Conservation (phyloP, 2,888 invertebrate species). For the Tipula lateralis region DNA sequence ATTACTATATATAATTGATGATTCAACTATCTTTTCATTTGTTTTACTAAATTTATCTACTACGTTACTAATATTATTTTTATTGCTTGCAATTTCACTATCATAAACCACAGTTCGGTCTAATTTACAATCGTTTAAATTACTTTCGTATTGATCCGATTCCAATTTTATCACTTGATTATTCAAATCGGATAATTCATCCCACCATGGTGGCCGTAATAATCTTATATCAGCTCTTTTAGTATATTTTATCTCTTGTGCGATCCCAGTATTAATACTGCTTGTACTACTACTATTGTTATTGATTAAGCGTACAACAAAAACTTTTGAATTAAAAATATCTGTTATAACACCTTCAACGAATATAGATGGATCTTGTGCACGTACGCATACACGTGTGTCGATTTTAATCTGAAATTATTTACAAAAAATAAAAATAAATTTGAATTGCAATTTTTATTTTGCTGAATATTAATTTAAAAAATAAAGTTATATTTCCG, state of each 20-base stretch:
- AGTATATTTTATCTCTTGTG: conserved; percentile 52
- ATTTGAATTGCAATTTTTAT: background rate
- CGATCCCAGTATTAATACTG: conserved; percentile 46
- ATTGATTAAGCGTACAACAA: conserved; percentile 57
- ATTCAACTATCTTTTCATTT: background rate
- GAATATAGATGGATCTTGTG: conserved; percentile 67
- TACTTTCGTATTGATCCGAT: background rate
- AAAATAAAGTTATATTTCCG: background rate
- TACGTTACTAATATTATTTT: conserved; percentile 26
- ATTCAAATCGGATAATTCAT: conserved; percentile 73
- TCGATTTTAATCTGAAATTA: conserved; percentile 64
- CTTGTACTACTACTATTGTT: conserved; percentile 47
- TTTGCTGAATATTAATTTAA: background rate
- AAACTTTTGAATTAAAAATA: conserved; percentile 63
- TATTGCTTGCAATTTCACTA: background rate
- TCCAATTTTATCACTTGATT: conserved; percentile 28
- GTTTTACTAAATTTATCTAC: background rate
- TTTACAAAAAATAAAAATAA: conserved; percentile 27
- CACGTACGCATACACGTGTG: conserved; percentile 74
- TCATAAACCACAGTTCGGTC: background rate
- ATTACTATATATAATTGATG: background rate
- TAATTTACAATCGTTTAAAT: background rate
- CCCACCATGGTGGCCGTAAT: conserved; percentile 93
- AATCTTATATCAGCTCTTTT: conserved; percentile 87
- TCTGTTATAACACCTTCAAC: conserved; percentile 77